Conservation (phyloP, 2,113 vertebrate species). For the Paralichthys olivaceus region DNA sequence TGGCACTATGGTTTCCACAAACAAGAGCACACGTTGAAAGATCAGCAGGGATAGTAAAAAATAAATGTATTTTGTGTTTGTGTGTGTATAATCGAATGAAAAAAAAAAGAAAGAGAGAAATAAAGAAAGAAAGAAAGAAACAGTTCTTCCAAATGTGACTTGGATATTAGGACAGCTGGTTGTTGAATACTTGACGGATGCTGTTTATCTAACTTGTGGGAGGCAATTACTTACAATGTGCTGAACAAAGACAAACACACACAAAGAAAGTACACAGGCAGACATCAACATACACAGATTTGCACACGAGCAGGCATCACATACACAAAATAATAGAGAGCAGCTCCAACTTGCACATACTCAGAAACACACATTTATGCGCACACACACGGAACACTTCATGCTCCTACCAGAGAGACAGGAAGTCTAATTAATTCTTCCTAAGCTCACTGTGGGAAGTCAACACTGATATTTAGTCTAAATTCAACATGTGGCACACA, state of each 20-base stretch:
- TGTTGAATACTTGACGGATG: conserved; percentile 66
- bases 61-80: background rate
- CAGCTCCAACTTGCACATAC: background rate
- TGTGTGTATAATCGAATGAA: background rate
- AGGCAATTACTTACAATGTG: conserved; percentile 67
- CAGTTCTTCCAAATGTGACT: conserved; percentile 48
- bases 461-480: conserved; percentile 45
- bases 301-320: conserved; percentile 1
- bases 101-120: background rate
- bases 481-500: conserved; percentile 39
- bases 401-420: conserved; percentile 28
- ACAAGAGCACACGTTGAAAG: background rate
- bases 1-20: background rate
- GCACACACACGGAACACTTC: conserved; percentile 14
- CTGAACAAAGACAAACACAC: conserved; percentile 41
- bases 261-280: conserved; percentile 13
- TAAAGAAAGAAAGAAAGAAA: conserved; percentile 7
- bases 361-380: background rate
- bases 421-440: conserved; percentile 56
- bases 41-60: background rate
- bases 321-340: background rate
- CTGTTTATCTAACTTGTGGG: conserved; percentile 70
- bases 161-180: conserved; percentile 64
- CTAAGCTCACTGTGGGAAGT: conserved; percentile 46
- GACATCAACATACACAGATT: background rate